These are phyloP conservation scores for Molossus molossus DNA, from an alignment of 2,797 vertebrate species.

Conservation along the genomic window DNA sequence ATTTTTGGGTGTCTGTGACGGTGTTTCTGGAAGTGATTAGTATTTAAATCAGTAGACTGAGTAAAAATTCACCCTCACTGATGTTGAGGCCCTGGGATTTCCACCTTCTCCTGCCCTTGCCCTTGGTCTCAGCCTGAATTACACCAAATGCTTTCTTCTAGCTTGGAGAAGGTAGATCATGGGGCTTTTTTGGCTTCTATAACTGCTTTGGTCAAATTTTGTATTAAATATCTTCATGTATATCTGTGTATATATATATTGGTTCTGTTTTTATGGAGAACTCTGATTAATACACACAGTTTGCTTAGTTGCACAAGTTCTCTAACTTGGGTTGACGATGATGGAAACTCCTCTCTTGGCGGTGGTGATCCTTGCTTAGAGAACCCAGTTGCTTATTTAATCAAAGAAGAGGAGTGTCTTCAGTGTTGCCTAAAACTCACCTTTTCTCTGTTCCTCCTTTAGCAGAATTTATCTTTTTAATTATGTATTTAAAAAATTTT, in stretches of 20 bases:
- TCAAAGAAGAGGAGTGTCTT: background rate
- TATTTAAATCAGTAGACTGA: background rate
- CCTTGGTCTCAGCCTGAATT: background rate
- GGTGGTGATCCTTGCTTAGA: background rate
- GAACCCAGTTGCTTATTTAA: conserved; percentile 32
- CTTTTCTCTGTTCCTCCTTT: conserved; percentile 1
- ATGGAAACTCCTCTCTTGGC: background rate
- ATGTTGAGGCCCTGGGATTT: background rate
- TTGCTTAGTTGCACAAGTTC: background rate
- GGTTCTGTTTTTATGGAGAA: background rate
- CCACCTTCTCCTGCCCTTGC: background rate
- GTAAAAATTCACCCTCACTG: background rate
- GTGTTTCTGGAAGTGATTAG: conserved; percentile 24
- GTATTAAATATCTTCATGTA: background rate
- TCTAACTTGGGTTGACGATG: background rate
- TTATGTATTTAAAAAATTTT: too few relatives aligned
- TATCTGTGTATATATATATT: background rate
- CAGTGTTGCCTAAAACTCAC: background rate
- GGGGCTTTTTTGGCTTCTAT: background rate
- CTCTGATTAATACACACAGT: background rate
- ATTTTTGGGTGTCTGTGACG: conserved; percentile 3
- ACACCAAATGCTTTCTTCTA: background rate
- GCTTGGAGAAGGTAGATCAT: background rate
- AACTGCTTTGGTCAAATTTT: background rate
- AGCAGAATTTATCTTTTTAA: background rate